phyloP scores from a whole-genome alignment of 2,797 vertebrate genomes.

The Paguma larvata region DNA sequence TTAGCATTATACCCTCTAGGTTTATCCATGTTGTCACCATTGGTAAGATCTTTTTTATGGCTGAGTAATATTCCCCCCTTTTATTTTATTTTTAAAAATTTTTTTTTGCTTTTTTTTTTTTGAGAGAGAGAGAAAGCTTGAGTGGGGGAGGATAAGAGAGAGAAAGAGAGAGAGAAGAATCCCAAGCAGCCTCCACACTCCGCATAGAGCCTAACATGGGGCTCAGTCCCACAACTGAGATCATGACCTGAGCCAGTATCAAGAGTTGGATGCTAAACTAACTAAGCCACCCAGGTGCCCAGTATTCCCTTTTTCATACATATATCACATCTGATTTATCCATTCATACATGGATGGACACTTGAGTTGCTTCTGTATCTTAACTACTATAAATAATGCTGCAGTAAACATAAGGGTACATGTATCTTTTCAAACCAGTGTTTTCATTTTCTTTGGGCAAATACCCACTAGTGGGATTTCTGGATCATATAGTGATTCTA shows the following conservation, averaged over 20 bases:
- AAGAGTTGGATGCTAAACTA: too few species aligned
- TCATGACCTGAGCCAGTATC: too few species aligned
- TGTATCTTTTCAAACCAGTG: neutral
- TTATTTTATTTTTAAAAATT: too few species aligned
- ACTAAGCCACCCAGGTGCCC: too few species aligned
- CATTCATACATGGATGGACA: neutral
- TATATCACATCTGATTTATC: neutral
- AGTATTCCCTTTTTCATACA: neutral
- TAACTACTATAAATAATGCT: neutral
- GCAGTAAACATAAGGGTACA: neutral
- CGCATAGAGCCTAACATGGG: too few species aligned
- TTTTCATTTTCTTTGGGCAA: neutral
- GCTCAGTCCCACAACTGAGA: too few species aligned
- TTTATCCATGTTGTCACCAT: neutral
- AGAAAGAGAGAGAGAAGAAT: too few species aligned
- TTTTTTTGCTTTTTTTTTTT: too few species aligned
- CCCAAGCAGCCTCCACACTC: too few species aligned
- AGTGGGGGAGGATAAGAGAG: too few species aligned
- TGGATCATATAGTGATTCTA: neutral
- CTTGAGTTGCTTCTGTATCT: neutral
- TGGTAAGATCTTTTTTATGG: neutral
- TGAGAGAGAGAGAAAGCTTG: too few species aligned
- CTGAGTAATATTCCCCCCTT: neutral
- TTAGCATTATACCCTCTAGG: neutral
- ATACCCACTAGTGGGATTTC: neutral